Conservation (phyloP, 2,113 vertebrate genomes). For the Hymenochirus boettgeri region DNA sequence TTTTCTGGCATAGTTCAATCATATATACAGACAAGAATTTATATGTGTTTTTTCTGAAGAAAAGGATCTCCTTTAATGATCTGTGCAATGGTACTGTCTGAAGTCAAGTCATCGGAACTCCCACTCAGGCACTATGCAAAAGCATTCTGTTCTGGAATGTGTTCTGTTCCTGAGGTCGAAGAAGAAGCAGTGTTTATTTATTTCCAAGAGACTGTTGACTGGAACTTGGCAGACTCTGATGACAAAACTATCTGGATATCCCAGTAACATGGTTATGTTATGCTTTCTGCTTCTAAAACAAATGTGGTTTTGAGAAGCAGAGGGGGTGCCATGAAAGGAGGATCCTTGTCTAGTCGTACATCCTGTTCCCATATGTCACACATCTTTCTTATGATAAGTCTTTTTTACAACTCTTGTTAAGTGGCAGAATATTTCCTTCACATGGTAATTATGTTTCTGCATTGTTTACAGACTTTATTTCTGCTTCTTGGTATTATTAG, state of each 20-base stretch:
- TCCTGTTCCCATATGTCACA: constrained; percentile 38
- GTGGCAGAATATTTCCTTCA: neutral
- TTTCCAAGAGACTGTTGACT: constrained; percentile 32
- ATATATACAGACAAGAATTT: too few relatives aligned
- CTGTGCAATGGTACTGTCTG: too few relatives aligned
- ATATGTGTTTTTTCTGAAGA: too few relatives aligned
- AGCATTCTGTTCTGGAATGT: constrained; percentile 34
- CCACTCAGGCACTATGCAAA: constrained; percentile 24
- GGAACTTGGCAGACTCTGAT: constrained; percentile 32
- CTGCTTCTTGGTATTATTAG: too few relatives aligned
- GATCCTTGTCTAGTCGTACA: constrained; percentile 36
- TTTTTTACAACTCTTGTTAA: neutral
- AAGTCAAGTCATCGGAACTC: too few relatives aligned
- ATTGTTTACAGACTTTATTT: constrained; percentile 4
- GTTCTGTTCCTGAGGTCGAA: constrained; percentile 38
- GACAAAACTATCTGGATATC: constrained; percentile 33
- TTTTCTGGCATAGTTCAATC: too few relatives aligned
- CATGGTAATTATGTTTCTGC: neutral
- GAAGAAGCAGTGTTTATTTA: constrained; percentile 39
- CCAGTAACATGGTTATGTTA: constrained; percentile 32
- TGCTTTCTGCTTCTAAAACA: constrained; percentile 35
- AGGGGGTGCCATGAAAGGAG: constrained; percentile 25
- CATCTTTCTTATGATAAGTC: constrained; percentile 10
- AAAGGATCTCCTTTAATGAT: too few relatives aligned
- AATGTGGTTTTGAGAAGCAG: constrained; percentile 27